phyloP scores from a whole-genome alignment of 2,888 invertebrate species.

The Troglohyphantes excavatus region DNA sequence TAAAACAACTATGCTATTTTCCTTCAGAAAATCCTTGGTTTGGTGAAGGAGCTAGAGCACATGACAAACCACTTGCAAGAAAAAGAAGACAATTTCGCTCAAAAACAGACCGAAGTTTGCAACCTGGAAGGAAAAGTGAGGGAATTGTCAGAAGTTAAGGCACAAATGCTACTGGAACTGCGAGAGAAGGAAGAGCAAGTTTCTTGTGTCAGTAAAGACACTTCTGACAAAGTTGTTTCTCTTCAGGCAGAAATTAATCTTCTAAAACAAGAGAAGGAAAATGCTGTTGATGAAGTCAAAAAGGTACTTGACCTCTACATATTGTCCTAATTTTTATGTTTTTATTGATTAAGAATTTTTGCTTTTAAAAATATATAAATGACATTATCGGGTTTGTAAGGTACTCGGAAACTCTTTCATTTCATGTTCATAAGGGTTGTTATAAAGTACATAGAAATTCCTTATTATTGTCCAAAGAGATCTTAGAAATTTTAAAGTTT shows the following conservation, averaged over 20 bases:
- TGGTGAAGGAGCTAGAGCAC: slow-evolving; percentile 49
- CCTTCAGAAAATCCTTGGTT: slow-evolving; percentile 62
- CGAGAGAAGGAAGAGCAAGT: slow-evolving; percentile 27
- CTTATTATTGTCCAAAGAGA: no score
- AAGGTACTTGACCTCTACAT: slow-evolving; percentile 30
- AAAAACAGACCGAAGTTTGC: slow-evolving; percentile 32
- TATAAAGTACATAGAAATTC: no score
- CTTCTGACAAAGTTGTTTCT: slow-evolving; percentile 27
- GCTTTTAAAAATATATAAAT: no score
- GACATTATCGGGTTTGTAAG: no score
- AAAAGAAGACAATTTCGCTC: slow-evolving; percentile 35
- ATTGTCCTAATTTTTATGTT: neutral
- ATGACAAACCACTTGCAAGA: slow-evolving; percentile 36
- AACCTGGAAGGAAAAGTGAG: neutral
- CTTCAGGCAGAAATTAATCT: slow-evolving; percentile 32
- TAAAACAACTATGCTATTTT: neutral
- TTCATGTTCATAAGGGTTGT: no score
- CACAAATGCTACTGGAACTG: slow-evolving; percentile 2
- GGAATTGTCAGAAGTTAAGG: slow-evolving; percentile 15
- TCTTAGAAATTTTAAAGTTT: no score
- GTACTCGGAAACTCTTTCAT: no score
- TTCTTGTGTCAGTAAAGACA: neutral
- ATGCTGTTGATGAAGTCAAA: neutral
- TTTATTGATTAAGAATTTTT: neutral
- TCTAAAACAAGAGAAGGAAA: slow-evolving; percentile 31